Evolutionary conservation across 2,888 invertebrate genomes (phyloP), one percentile per base, ranked within the genome.

Genomic region (Andrena hattorfiana): DNA sequence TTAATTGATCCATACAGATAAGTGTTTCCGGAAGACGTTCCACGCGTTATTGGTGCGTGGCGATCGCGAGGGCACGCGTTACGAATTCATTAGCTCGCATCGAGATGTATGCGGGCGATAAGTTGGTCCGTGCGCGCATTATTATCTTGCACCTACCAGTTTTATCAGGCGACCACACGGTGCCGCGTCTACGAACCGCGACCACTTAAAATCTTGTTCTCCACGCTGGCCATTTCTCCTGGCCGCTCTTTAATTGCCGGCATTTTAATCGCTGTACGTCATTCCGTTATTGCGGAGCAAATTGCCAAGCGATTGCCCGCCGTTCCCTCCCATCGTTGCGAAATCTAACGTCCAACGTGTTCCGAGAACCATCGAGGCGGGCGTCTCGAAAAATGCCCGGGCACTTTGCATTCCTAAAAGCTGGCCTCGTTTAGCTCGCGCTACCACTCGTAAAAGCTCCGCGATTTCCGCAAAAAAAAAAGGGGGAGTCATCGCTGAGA

Each of bases 21-120:
- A 77, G 54, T 42, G 67, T 56, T 78, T 77, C 71, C 67, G 63
- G 72, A 68, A 49, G 79, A 72, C 72, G 63, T 49, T 64, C 64
- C 30, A 64, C 49, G 28, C 49, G 68, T 78, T 78, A 73, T 73
- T 79, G 56, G 72, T 59, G 73, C 35, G 42, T 51, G 72, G 72
- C 68, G 48, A 72, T 78, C 78, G 48, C 54, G 63, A 8, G 42
- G 79, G 66, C 80, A 74, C 83, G 83, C 62, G 83, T 80, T 59
- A 51, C 80, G 72, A 81, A 83, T 83, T 83, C 75, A 83, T 83
- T 83, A 83, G 63, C 76, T 63, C 51, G 59, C n/a, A 2, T n/a
- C 49, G 51, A 63, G 67, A 60, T 76, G 30, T 72, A 70, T 68
- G 16, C 66, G 8, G 26, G 6, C 51, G 77, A 60, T 73, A 73